These are phyloP conservation scores for Drosophila erecta DNA, from an alignment of 1,140 invertebrate species.

Conservation along the genomic window DNA sequence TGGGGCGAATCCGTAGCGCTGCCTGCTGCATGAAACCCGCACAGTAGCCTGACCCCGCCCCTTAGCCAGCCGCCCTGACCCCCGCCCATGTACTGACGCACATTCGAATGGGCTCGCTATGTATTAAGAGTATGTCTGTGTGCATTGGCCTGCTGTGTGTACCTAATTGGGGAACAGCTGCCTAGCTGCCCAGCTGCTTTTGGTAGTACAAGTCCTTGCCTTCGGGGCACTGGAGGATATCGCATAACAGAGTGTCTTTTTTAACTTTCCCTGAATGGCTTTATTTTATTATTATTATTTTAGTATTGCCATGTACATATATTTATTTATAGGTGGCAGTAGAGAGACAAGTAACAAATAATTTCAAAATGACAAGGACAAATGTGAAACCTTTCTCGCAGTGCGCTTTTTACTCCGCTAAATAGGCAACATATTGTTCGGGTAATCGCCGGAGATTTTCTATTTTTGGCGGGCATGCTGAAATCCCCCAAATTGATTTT, in stretches of 20 bases:
- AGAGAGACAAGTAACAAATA: neutral
- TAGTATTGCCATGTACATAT: too few species aligned
- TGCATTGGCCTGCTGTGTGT: slow-evolving; percentile 27
- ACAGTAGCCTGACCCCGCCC: slow-evolving; percentile 22
- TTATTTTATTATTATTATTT: too few species aligned
- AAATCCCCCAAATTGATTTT: slow-evolving; percentile 45
- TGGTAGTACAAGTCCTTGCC: slow-evolving; percentile 3
- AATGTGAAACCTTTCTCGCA: neutral
- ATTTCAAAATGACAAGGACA: neutral
- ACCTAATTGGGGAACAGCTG: slow-evolving; percentile 65
- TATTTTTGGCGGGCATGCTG: slow-evolving; percentile 53
- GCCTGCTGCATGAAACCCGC: slow-evolving; percentile 48
- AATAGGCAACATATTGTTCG: slow-evolving; percentile 69
- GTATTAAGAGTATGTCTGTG: slow-evolving; percentile 25
- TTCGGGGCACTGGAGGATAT: slow-evolving; percentile 12
- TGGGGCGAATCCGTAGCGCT: slow-evolving; percentile 27
- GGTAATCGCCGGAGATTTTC: slow-evolving; percentile 57
- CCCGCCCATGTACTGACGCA: slow-evolving; percentile 47
- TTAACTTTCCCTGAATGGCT: too few species aligned
- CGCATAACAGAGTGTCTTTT: too few species aligned
- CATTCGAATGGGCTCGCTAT: slow-evolving; percentile 41
- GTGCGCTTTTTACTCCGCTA: slow-evolving; percentile 24
- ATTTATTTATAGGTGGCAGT: neutral
- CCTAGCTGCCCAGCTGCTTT: slow-evolving; percentile 26
- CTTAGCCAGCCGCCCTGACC: neutral